Evolutionary conservation across 2,113 vertebrate genomes (phyloP).

Genomic region (Cyphomyrus plagiostoma): DNA sequence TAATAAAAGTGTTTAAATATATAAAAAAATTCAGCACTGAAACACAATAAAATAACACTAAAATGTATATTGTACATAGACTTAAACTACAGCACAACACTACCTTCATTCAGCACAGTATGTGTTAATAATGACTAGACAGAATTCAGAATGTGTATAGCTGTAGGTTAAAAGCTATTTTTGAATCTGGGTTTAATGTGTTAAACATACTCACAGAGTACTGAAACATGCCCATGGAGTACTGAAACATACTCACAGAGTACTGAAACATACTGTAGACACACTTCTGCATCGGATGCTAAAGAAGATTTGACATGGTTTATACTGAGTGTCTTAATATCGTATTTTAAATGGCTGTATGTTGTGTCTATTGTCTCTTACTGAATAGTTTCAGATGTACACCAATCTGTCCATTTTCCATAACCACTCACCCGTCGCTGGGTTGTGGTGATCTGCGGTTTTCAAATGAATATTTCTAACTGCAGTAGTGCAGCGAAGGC

Average conservation of each 20-base stretch:
- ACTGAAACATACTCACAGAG: background rate
- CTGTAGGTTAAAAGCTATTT: no score
- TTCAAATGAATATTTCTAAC: conserved; percentile 8
- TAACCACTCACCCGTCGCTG: background rate
- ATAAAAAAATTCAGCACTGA: no score
- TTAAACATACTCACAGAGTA: background rate
- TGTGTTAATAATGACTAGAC: no score
- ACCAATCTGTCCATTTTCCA: background rate
- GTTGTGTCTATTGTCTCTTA: background rate
- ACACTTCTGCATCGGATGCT: background rate
- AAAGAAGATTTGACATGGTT: background rate
- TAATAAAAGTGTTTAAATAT: no score
- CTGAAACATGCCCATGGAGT: background rate
- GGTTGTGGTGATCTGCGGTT: background rate
- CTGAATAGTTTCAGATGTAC: background rate
- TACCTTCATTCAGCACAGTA: no score
- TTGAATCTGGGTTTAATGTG: no score
- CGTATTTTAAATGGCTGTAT: background rate
- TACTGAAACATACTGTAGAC: background rate
- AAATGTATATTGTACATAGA: no score
- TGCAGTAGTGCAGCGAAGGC: background rate
- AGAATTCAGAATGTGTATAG: no score
- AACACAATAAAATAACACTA: no score
- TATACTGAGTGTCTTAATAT: background rate
- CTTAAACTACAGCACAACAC: no score